A percentile compares a stretch with the other conserved stretches of the same genome.
Conservation (phyloP, 1,140 invertebrate genomes). For the Patella vulgata region DNA sequence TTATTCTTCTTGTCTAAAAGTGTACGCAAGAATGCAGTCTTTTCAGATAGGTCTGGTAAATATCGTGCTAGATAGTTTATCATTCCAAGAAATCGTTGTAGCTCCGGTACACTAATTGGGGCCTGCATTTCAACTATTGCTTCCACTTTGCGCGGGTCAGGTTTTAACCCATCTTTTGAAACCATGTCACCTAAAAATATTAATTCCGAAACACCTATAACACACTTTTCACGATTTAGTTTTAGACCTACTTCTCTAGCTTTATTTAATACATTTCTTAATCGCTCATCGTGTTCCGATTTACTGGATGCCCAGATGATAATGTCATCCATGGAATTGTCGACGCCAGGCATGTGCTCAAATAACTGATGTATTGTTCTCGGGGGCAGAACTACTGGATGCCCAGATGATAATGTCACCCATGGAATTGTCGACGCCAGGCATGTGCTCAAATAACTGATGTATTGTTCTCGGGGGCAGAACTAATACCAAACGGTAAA, state of each 20-base stretch:
- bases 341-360: constrained; percentile 52
- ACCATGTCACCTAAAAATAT: too few relatives aligned
- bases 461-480: constrained; percentile 54
- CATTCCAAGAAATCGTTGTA: constrained; percentile 33
- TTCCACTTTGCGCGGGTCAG: constrained; percentile 55
- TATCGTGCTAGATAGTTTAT: constrained; percentile 33
- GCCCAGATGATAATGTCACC: constrained; percentile 63
- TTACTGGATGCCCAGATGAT: constrained; percentile 45
- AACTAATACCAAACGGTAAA: neutral
- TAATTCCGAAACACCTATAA: too few relatives aligned
- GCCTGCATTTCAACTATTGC: constrained; percentile 46
- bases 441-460: constrained; percentile 53
- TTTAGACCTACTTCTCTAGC: too few relatives aligned
- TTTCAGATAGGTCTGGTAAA: constrained; percentile 25
- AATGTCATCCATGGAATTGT: constrained; percentile 61
- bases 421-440: constrained; percentile 53
- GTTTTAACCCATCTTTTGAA: constrained; percentile 46
- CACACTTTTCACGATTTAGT: too few relatives aligned
- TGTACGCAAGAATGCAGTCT: constrained; percentile 20
- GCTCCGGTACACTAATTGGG: constrained; percentile 21
- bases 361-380: constrained; percentile 53
- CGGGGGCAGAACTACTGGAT: constrained; percentile 45
- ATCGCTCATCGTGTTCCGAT: constrained; percentile 49
- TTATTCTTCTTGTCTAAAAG: constrained; percentile 21
- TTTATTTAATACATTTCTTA: too few relatives aligned